A percentile compares a stretch with the other conserved stretches of the same genome.
These are phyloP conservation scores for Drosophila sturtevanti DNA, from an alignment of 1,140 invertebrate species.

Conservation along the genomic window DNA sequence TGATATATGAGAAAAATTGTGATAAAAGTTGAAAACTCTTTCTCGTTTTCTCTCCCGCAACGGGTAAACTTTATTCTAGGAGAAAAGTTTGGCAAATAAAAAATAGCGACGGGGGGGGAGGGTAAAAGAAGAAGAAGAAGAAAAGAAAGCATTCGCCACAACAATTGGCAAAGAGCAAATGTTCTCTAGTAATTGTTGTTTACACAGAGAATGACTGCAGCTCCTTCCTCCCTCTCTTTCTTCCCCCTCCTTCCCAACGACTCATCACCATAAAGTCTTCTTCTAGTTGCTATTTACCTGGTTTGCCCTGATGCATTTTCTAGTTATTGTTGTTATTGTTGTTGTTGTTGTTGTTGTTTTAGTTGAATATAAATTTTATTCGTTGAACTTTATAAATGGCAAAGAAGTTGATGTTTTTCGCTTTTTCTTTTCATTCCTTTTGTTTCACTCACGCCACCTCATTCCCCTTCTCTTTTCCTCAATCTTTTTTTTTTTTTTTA, in stretches of 20 bases:
- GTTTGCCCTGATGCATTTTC: conserved; percentile 50
- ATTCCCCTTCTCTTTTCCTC: neutral
- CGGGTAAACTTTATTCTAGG: conserved; percentile 2
- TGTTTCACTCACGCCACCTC: neutral
- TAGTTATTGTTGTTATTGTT: too few species aligned
- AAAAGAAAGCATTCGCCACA: conserved; percentile 11
- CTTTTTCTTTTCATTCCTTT: conserved; percentile 16
- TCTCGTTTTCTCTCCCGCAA: neutral
- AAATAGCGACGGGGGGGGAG: too few species aligned
- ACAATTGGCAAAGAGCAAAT: conserved; percentile 22
- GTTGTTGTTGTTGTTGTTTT: neutral
- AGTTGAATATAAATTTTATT: conserved; percentile 59
- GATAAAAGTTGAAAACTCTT: neutral
- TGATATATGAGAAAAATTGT: conserved; percentile 1
- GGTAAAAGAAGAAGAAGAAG: neutral
- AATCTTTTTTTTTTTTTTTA: neutral
- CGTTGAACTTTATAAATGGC: conserved; percentile 59
- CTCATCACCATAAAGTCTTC: neutral
- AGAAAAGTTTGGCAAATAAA: conserved; percentile 1
- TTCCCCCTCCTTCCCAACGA: neutral
- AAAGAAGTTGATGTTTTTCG: conserved; percentile 51
- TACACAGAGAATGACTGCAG: conserved; percentile 25
- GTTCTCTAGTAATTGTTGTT: conserved; percentile 50
- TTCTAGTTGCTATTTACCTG: conserved; percentile 9
- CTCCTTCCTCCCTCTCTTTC: neutral